These are phyloP conservation scores for Apteryx owenii DNA, from an alignment of 2,113 vertebrate species.

Conservation along the genomic window DNA sequence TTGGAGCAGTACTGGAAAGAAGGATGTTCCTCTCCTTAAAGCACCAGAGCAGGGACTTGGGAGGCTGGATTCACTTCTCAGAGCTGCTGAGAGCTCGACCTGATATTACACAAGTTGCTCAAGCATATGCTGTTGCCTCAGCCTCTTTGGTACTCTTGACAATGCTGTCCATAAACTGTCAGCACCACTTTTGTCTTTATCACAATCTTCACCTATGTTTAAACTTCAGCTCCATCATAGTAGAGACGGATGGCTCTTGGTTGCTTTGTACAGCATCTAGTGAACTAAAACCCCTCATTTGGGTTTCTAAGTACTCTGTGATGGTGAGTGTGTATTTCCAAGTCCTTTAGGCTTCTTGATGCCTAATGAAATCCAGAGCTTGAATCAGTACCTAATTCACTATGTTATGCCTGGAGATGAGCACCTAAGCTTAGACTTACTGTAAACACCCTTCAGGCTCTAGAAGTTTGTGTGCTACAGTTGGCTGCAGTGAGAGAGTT, in stretches of 20 bases:
- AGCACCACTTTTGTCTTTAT: not conserved
- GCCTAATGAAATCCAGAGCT: not conserved
- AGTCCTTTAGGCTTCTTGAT: not conserved
- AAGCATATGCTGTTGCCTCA: not conserved
- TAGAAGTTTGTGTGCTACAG: not conserved
- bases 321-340: not conserved
- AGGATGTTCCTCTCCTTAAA: not conserved
- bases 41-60: not conserved
- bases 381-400: rapidly evolving
- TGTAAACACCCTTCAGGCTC: not conserved
- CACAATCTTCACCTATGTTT: not conserved
- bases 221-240: not conserved
- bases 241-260: not conserved
- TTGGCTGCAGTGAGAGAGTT: not conserved
- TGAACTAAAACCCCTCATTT: not conserved
- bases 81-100: not conserved
- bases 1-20: not conserved
- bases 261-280: not conserved
- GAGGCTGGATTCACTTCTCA: not conserved
- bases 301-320: not conserved
- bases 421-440: not conserved
- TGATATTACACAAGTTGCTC: not conserved
- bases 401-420: not conserved
- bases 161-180: not conserved
- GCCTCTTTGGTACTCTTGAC: not conserved